Base-by-base conservation (phyloP, 1,140 invertebrate genomes). In the Hylaeus anthracinus region DNA sequence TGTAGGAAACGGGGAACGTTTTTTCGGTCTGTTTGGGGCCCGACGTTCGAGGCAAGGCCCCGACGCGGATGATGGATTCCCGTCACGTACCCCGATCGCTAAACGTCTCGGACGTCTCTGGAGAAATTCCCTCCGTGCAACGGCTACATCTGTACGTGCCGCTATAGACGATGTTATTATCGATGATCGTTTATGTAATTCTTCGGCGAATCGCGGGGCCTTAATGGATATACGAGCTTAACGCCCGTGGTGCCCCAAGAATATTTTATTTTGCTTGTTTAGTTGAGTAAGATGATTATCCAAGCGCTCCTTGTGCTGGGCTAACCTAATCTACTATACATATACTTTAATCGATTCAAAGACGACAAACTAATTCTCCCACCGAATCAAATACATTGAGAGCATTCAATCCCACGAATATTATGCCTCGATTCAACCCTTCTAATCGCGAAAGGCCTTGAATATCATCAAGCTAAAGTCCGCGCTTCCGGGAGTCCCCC, bases 31-130 rank as follows among this genome's bases (percentile, higher is more conserved):
- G 60, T 82, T 74, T 72, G 26, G 66, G 81, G n/a, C 82, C 66
- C 55, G 56, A 53, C 39, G 48, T 39, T 37, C 5, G 14, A 5
- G 60, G 9, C 9, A 64, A 48, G 73, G 39, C 79, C 82, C 26
- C 73, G 14, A 48, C 12, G 48, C 39, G 74, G 76, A 85, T 85
- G 85, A 86, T 79, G 72, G 83, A 86, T 85, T 82, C 71, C 75
- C 53, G 64, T 86, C 83, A 73, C 79, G 80, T 78, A 78, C 12
- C 43, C 14, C 53, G 56, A 15, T 78, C 61, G 63, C 43, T 72
- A 64, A 81, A 78, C 56, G 71, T 82, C 39, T 51, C 64, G 45
- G 6, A 55, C 45, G 69, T 58, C 55, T 5, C 39, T 1, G 15
- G 43, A 48, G 72, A 80, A 69, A 79, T 79, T 73, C 64, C 4